Percentiles rank a stretch among this genome's conserved stretches.
Conservation (phyloP, 2,113 vertebrate genomes). For the Naja naja region DNA sequence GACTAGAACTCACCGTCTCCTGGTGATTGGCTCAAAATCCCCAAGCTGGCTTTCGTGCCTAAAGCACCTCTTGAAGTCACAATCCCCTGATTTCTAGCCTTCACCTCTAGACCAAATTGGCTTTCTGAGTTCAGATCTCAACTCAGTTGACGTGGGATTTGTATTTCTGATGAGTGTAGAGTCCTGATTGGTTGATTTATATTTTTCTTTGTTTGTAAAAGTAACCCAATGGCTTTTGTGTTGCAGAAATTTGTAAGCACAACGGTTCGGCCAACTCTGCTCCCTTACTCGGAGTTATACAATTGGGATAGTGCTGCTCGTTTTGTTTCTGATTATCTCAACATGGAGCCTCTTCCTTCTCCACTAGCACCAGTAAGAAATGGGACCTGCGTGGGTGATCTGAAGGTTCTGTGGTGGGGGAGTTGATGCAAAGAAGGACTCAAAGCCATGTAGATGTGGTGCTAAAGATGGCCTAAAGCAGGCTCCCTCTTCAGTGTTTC, state of each 20-base stretch:
- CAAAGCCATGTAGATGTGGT: background rate
- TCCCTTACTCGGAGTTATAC: slow-evolving; percentile 72
- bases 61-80: background rate
- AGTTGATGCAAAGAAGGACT: background rate
- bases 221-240: background rate
- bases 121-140: background rate
- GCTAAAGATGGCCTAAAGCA: background rate
- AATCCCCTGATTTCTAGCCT: background rate
- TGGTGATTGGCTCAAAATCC: background rate
- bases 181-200: background rate
- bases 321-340: slow-evolving; percentile 82
- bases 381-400: background rate
- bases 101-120: background rate
- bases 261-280: slow-evolving; percentile 75
- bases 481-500: background rate
- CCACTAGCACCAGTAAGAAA: slow-evolving; percentile 73
- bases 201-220: background rate
- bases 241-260: slow-evolving; percentile 92
- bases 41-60: background rate
- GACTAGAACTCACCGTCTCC: background rate
- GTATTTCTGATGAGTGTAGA: background rate
- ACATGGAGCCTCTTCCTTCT: slow-evolving; percentile 75
- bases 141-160: background rate
- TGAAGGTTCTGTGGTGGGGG: background rate
- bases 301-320: slow-evolving; percentile 82